Evolutionary conservation across 2,888 invertebrate genomes (phyloP).

Genomic region (Lottia scabra): DNA sequence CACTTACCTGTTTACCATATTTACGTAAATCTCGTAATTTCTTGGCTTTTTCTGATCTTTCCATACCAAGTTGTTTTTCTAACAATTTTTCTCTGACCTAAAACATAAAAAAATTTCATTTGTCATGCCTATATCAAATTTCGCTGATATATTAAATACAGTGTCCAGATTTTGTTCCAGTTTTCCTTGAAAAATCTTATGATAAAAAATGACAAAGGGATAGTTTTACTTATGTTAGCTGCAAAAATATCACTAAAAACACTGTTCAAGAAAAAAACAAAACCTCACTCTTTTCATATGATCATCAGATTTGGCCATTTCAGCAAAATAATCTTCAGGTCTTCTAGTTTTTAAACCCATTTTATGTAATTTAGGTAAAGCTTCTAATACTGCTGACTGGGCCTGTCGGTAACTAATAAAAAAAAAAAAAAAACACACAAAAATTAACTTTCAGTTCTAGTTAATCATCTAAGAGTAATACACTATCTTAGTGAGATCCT

Average conservation of each 20-base stretch:
- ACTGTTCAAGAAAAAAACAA: no score
- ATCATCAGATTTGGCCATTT: slow-evolving; percentile 97
- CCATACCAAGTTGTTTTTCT: slow-evolving; percentile 86
- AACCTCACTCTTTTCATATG: slow-evolving; percentile 90
- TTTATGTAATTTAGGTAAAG: slow-evolving; percentile 81
- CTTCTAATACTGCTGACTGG: slow-evolving; percentile 84
- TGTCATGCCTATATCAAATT: no score
- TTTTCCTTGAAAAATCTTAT: no score
- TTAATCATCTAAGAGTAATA: no score
- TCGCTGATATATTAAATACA: no score
- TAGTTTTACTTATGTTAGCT: no score
- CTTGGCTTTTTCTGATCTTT: slow-evolving; percentile 89
- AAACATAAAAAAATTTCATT: neutral
- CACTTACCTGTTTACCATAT: slow-evolving; percentile 83
- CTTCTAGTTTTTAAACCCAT: slow-evolving; percentile 83
- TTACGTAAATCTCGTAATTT: slow-evolving; percentile 92
- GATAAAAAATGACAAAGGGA: no score
- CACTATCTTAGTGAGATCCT: no score
- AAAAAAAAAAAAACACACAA: no score
- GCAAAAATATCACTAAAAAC: no score
- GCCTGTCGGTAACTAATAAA: slow-evolving; percentile 71
- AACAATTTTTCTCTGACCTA: slow-evolving; percentile 83
- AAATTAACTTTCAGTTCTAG: no score
- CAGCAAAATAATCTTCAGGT: slow-evolving; percentile 97
- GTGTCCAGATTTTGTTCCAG: no score